These are phyloP conservation scores for Caenorhabditis doughertyi DNA, from an alignment of 2,888 invertebrate genomes.

Conservation along the genomic window DNA sequence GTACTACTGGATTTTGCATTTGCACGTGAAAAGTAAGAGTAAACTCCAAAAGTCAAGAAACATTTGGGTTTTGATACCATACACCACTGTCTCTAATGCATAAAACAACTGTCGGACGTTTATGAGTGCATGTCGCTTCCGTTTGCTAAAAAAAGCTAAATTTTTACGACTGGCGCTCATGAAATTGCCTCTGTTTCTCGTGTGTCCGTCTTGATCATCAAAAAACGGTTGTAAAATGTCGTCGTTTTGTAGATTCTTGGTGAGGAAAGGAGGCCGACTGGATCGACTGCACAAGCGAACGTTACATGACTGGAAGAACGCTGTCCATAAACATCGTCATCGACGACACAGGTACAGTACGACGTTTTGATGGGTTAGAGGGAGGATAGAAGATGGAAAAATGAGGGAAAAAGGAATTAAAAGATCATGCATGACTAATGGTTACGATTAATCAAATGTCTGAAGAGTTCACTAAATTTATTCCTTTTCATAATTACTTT, in stretches of 20 bases:
- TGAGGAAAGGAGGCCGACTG: conserved; percentile 70
- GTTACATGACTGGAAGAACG: conserved; percentile 70
- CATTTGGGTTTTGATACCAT: conserved; percentile 15
- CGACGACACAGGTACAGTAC: conserved; percentile 68
- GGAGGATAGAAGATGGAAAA: background rate
- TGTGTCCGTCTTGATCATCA: conserved; percentile 54
- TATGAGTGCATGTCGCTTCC: conserved; percentile 56
- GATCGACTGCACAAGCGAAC: conserved; percentile 71
- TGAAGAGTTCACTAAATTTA: conserved; percentile 17
- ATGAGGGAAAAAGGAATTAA: conserved; percentile 10
- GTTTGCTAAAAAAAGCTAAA: conserved; percentile 54
- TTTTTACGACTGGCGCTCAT: conserved; percentile 53
- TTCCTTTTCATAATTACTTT: conserved; percentile 12
- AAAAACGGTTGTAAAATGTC: conserved; percentile 58
- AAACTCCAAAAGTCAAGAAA: conserved; percentile 13
- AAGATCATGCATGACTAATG: conserved; percentile 36
- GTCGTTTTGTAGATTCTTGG: conserved; percentile 68
- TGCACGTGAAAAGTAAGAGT: conserved; percentile 59
- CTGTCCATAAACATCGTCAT: conserved; percentile 64
- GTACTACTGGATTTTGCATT: conserved; percentile 52
- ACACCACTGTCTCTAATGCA: conserved; percentile 45
- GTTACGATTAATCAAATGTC: conserved; percentile 37
- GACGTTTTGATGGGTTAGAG: conserved; percentile 3
- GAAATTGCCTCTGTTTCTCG: conserved; percentile 38
- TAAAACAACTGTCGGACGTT: conserved; percentile 52